A percentile compares a stretch with the other conserved stretches of the same genome.
These are phyloP conservation scores for Drosophila pruinosa DNA, from an alignment of 1,140 invertebrate species.

Conservation along the genomic window DNA sequence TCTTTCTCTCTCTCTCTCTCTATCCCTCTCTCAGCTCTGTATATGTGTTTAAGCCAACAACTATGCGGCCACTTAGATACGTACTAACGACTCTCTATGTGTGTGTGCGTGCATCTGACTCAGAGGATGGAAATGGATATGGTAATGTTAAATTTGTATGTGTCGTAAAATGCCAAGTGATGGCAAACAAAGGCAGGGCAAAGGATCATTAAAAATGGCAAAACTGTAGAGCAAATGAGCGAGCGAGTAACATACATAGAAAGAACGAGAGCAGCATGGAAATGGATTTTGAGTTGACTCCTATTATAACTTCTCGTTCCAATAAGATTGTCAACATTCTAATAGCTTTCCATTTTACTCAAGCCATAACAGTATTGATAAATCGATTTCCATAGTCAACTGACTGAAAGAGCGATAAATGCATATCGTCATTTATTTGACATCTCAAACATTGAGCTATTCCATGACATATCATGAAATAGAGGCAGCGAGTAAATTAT, in stretches of 20 bases:
- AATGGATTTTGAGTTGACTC: constrained; percentile 5
- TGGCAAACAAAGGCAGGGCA: constrained; percentile 22
- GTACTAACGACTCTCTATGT: background rate
- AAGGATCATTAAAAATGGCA: constrained; percentile 38
- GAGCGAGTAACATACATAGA: background rate
- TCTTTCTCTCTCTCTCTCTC: background rate
- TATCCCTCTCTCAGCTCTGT: constrained; percentile 4
- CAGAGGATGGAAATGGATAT: constrained; percentile 43
- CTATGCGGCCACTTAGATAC: constrained; percentile 40
- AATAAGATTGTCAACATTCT: background rate
- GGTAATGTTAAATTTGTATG: constrained; percentile 47
- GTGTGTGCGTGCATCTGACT: background rate
- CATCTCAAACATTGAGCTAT: background rate
- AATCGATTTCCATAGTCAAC: constrained; percentile 6
- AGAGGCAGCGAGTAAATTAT: no score
- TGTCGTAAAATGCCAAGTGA: constrained; percentile 38
- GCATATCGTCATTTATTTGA: background rate
- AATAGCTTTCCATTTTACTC: no score
- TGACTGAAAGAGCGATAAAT: no score
- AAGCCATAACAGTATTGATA: constrained; percentile 13
- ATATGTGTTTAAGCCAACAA: constrained; percentile 19
- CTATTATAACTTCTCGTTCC: constrained; percentile 3
- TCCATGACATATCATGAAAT: no score
- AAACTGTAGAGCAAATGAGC: background rate
- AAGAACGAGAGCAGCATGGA: background rate